Evolutionary conservation across 1,140 invertebrate genomes (phyloP).

Genomic region (Drosophila kikkawai): DNA sequence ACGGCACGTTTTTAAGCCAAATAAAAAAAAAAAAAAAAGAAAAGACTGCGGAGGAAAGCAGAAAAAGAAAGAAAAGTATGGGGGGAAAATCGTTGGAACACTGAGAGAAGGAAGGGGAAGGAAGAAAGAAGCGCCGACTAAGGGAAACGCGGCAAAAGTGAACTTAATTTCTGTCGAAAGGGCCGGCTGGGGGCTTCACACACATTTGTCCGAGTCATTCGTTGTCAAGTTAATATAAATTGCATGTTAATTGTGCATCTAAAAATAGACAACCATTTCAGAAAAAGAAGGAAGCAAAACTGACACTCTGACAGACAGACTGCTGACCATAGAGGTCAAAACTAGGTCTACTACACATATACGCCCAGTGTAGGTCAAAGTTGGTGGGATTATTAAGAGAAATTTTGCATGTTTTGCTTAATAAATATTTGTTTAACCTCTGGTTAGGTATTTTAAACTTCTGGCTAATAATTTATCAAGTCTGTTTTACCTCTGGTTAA

Average conservation of each 20-base stretch:
- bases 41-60: constrained; percentile 9
- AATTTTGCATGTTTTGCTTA: not conserved
- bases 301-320: constrained; percentile 25
- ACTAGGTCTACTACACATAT: not conserved
- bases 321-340: constrained; percentile 43
- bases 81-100: constrained; percentile 25
- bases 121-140: constrained; percentile 1
- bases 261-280: constrained; percentile 49
- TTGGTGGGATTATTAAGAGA: not conserved
- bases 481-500: not conserved
- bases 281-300: not conserved
- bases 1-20: constrained; percentile 50
- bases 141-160: constrained; percentile 28
- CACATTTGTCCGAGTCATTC: constrained; percentile 40
- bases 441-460: not conserved
- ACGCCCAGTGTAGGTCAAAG: constrained; percentile 2
- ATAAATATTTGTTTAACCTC: not conserved
- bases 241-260: constrained; percentile 74
- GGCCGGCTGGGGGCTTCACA: constrained; percentile 2
- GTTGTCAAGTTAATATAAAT: constrained; percentile 59
- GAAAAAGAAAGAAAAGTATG: constrained; percentile 1
- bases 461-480: not conserved
- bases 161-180: constrained; percentile 52
- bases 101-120: not conserved
- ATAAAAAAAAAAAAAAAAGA: constrained; percentile 5